A percentile compares a stretch with the other conserved stretches of the same genome.
Evolutionary conservation across 2,113 vertebrate species (phyloP).

Genomic region (Psilopsiagon aurifrons): DNA sequence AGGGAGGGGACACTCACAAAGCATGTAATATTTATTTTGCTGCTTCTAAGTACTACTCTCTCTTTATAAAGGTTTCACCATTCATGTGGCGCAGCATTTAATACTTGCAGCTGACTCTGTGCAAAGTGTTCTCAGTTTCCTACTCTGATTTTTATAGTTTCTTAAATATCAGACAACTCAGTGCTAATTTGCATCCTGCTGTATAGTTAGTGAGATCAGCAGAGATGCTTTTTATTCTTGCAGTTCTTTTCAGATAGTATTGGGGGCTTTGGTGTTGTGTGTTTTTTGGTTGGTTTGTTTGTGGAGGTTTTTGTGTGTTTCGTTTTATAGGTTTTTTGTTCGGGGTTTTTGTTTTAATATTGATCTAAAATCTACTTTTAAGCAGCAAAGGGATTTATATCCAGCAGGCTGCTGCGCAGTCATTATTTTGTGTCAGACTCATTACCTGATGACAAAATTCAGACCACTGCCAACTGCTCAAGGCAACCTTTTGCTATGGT

Average conservation of each 20-base stretch:
- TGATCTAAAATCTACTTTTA: slow-evolving; percentile 35
- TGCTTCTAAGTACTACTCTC: not conserved
- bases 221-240: not conserved
- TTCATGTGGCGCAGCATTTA: not conserved
- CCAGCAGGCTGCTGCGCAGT: not conserved
- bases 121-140: not conserved
- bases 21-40: not conserved
- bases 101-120: not conserved
- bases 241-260: not conserved
- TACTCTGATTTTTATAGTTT: not conserved
- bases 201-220: not conserved
- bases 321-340: not conserved
- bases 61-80: not conserved
- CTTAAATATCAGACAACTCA: not conserved
- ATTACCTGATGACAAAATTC: slow-evolving; percentile 38
- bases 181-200: not conserved
- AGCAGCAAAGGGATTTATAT: not conserved
- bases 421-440: slow-evolving; percentile 34
- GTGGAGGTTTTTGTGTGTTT: not conserved
- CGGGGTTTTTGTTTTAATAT: not conserved
- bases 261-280: not conserved
- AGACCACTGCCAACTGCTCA: not conserved
- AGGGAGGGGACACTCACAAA: not conserved
- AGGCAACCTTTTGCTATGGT: not conserved
- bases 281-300: not conserved